Evolutionary conservation across 2,113 vertebrate species (phyloP).

Genomic region (Dermatemys mawii): DNA sequence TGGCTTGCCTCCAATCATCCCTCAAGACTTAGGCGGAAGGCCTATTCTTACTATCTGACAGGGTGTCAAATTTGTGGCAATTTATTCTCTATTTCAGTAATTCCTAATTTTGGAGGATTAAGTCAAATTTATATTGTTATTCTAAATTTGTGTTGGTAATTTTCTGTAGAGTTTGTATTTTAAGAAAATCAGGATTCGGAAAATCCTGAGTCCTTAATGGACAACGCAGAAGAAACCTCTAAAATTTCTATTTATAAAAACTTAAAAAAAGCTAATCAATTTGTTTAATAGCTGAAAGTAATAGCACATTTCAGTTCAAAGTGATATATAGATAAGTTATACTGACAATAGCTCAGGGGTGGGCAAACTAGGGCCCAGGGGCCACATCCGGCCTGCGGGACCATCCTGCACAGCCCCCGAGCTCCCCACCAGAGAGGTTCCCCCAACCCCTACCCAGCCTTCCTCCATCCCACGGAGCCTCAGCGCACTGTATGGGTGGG

Average conservation of each 20-base stretch:
- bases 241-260: not conserved
- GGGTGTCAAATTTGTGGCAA: not conserved
- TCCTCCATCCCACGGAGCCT: no score
- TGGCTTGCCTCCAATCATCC: not conserved
- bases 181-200: not conserved
- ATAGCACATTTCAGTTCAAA: not conserved
- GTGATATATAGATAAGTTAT: not conserved
- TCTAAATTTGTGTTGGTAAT: not conserved
- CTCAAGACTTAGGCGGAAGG: not conserved
- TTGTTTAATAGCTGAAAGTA: not conserved
- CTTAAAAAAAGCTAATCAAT: not conserved
- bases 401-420: no score
- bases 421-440: no score
- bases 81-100: not conserved
- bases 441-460: no score
- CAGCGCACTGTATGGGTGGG: no score
- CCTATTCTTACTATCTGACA: not conserved
- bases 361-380: no score
- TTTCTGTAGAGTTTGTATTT: not conserved
- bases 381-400: no score
- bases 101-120: not conserved
- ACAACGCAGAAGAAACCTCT: not conserved
- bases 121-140: fast-evolving
- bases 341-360: no score
- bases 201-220: not conserved